Evolutionary conservation across 2,888 invertebrate genomes (phyloP), one percentile per base, ranked within the genome.

Genomic region (Cylindroiulus punctatus): DNA sequence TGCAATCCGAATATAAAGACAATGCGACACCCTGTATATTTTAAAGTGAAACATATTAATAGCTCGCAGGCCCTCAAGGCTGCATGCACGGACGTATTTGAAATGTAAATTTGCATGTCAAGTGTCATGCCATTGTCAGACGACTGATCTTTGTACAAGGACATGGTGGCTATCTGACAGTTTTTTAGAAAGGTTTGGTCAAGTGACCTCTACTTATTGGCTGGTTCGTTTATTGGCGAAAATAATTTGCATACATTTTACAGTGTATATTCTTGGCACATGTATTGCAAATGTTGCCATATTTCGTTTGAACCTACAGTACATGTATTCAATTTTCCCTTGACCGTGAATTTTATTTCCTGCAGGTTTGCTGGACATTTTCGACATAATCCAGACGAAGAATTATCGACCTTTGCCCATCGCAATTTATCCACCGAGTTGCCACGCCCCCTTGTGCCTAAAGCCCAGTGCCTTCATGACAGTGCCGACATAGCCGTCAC

Each of bases 321-420:
- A n/a, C n/a, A n/a, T n/a, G n/a, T n/a, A n/a, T n/a, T n/a, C 47
- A 17, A 47, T 47, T 17, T 17, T 47, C 47, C 14, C 47, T 17
- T 3, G 3, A 3, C 14, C 17, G 26, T 26, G 22, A 10, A 30
- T 65, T 26, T 32, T 76, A 1, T 30, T 14, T 44, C 32, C 5
- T 14, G 30, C 30, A 76, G 76, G 76, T 52, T 76, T 32, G 65
- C 65, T 22, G 65, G 4, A 76, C 30, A 30, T 22, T 76, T 30
- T 76, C 17, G 76, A 17, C 76, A 76, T 76, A 76, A 76, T 76
- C 76, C 26, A 30, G 76, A 76, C 30, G 12, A 76, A 7, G 76
- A 30, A 76, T 76, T 76, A 1, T 30, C 26, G 17, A 30, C 12
- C 32, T 76, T 17, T 76, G 2, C 76, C 30, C 17, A 76, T 76